Evolutionary conservation across 2,888 invertebrate genomes (phyloP).

Genomic region (Hipparchia semele): DNA sequence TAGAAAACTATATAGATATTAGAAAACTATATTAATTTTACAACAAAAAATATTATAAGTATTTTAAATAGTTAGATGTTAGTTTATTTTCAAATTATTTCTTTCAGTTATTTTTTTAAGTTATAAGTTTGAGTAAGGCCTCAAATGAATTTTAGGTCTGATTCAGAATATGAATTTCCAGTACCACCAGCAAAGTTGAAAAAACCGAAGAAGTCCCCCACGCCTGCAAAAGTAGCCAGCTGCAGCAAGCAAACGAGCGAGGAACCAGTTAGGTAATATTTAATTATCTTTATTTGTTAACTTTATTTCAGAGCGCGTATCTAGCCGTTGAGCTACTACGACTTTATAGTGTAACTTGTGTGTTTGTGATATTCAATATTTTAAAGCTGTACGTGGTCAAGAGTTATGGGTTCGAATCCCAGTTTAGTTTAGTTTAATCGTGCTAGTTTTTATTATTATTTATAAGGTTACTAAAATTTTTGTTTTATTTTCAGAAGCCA

Average conservation of each 20-base stretch:
- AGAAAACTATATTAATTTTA: too few species aligned
- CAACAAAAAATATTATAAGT: too few species aligned
- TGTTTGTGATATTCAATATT: neutral
- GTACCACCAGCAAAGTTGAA: neutral
- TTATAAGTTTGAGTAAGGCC: too few species aligned
- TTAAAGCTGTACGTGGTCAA: neutral
- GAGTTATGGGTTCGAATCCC: constrained; percentile 1
- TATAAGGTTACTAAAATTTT: constrained; percentile 1
- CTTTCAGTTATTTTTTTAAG: too few species aligned
- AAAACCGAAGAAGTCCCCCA: neutral
- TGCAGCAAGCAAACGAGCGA: neutral
- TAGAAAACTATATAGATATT: too few species aligned
- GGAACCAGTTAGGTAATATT: constrained; percentile 12
- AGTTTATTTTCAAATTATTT: too few species aligned
- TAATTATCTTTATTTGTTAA: neutral
- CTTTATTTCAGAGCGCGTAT: neutral
- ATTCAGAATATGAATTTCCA: neutral
- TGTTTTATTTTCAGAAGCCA: constrained; percentile 3
- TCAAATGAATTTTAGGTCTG: neutral
- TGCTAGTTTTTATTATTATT: constrained; percentile 2
- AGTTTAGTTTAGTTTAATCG: constrained; percentile 1
- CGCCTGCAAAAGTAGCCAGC: neutral
- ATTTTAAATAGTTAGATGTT: too few species aligned
- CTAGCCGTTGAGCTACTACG: neutral
- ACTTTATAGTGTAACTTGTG: constrained; percentile 1